Conservation (phyloP, 2,797 vertebrate genomes). For the Pantherophis vulpinus region DNA sequence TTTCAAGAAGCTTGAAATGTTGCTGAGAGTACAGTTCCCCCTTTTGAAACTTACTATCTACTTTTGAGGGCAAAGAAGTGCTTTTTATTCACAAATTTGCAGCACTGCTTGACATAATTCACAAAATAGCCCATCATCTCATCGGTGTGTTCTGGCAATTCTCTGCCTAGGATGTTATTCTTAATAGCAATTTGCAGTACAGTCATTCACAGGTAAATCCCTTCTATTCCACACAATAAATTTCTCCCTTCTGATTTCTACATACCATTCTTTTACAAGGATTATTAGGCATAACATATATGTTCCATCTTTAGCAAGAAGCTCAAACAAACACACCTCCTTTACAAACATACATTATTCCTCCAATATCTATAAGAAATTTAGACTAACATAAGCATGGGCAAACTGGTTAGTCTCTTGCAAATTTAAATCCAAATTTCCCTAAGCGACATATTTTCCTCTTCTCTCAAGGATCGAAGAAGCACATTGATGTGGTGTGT, state of each 20-base stretch:
- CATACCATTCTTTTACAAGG: not conserved
- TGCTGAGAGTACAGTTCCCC: not conserved
- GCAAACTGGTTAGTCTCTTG: not conserved
- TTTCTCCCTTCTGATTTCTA: not conserved
- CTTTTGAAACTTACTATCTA: not conserved
- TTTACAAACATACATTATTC: not conserved
- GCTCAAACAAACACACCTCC: not conserved
- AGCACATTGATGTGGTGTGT: not conserved
- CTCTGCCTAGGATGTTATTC: not conserved
- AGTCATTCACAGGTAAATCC: not conserved
- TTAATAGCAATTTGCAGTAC: not conserved
- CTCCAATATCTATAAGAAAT: not conserved
- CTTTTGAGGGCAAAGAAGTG: not conserved
- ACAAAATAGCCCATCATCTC: not conserved
- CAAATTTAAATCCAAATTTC: not conserved
- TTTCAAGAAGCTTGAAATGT: not conserved
- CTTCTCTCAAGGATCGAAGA: not conserved
- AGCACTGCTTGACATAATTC: not conserved
- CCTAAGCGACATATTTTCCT: not conserved
- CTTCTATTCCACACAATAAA: not conserved
- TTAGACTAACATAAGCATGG: not conserved
- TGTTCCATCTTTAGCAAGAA: not conserved
- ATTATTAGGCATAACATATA: not conserved
- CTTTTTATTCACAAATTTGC: not conserved
- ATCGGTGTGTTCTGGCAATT: not conserved